Evolutionary conservation across 1,140 invertebrate species (phyloP).

Genomic region (Dolichoris vasculosae): DNA sequence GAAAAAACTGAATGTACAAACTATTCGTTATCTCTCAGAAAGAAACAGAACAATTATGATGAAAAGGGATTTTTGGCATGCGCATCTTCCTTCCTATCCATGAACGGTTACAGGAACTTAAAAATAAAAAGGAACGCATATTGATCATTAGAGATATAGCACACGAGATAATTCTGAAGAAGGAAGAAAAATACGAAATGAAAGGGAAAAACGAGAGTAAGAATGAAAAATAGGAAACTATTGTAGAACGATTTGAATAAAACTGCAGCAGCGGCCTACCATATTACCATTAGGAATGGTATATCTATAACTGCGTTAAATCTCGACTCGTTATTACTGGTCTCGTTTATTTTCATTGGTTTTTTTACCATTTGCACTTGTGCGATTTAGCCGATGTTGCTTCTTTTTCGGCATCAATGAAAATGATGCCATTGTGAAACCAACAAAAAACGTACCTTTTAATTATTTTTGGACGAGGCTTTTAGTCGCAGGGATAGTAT

Average conservation of each 20-base stretch:
- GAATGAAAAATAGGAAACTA: neutral
- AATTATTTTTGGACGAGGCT: slow-evolving; percentile 60
- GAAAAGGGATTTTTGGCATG: neutral
- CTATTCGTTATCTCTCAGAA: too few relatives aligned
- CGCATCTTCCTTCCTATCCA: neutral
- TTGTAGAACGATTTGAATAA: slow-evolving; percentile 25
- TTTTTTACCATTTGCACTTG: neutral
- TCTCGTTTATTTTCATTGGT: neutral
- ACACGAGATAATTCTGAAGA: neutral
- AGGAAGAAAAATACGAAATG: neutral
- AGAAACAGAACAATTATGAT: too few relatives aligned
- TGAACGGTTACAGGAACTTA: neutral
- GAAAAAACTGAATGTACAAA: neutral
- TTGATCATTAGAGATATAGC: neutral
- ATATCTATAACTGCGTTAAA: neutral
- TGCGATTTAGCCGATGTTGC: neutral
- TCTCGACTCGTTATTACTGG: neutral
- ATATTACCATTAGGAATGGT: neutral
- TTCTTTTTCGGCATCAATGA: slow-evolving; percentile 70
- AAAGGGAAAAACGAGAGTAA: too few relatives aligned
- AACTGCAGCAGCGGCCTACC: neutral
- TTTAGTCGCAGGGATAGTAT: slow-evolving; percentile 2
- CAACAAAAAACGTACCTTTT: slow-evolving; percentile 68
- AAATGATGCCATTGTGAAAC: slow-evolving; percentile 70
- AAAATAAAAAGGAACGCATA: neutral